Percentiles rank a stretch among this genome's conserved stretches.
These are phyloP conservation scores for Corythoichthys intestinalis DNA, from an alignment of 2,113 vertebrate species.

Conservation along the genomic window DNA sequence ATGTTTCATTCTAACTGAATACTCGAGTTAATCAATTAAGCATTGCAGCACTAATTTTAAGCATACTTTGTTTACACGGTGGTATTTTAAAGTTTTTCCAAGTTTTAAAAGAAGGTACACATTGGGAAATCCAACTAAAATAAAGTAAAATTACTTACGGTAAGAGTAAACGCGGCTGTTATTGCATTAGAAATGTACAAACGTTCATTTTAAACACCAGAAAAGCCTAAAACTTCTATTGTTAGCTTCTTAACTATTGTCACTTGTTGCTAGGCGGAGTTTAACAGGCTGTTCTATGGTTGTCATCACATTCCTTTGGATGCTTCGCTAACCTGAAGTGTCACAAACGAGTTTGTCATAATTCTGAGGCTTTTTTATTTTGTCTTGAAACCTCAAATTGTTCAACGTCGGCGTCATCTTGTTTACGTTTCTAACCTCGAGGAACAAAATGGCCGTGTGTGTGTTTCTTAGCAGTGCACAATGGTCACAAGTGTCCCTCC, in stretches of 20 bases:
- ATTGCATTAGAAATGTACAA: not conserved
- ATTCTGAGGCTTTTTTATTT: not conserved
- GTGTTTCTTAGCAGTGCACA: not conserved
- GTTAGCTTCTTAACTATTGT: not conserved
- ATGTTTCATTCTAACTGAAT: too few relatives aligned
- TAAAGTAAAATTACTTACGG: too few relatives aligned
- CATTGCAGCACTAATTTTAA: not conserved
- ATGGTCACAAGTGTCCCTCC: constrained; percentile 50
- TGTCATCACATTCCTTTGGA: not conserved
- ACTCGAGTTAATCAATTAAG: too few relatives aligned
- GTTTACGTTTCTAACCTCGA: not conserved
- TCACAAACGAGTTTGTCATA: not conserved
- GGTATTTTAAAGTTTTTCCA: too few relatives aligned
- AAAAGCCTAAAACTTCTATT: not conserved
- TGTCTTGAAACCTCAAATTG: not conserved
- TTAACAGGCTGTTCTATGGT: not conserved
- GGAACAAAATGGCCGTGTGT: constrained; percentile 6
- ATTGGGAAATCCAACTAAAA: too few relatives aligned
- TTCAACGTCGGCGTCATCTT: not conserved
- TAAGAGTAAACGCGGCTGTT: too few relatives aligned
- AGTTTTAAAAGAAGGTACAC: too few relatives aligned
- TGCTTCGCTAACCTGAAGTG: not conserved
- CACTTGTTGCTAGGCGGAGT: not conserved
- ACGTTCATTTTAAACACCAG: not conserved
- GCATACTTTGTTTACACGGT: not conserved